Evolutionary conservation across 2,797 vertebrate genomes (phyloP), one percentile per base, ranked within the genome.

Genomic region (Macrochelys suwanniensis): DNA sequence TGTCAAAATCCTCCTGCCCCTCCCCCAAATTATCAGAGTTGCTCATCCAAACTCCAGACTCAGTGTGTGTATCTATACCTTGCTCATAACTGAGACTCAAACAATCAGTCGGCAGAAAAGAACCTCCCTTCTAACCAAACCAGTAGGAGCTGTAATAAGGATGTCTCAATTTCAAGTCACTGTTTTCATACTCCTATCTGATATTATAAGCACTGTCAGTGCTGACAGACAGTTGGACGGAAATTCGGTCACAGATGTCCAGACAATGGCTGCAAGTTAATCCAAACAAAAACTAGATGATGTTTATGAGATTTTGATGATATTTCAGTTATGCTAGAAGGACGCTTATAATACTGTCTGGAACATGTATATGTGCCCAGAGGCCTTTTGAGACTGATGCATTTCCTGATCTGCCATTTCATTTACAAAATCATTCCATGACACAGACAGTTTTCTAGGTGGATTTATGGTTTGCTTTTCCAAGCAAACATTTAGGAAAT

Each of bases 191-290:
- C 61, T 85, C 59, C 16, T 88, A 81, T 65, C 26, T 81, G 6
- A 80, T 65, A 28, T 12, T 82, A 82, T 33, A 23, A 84, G 88
- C 11, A n/a, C 45, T 84, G 49, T 86, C 59, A 83, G 9, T 25
- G 84, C 31, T 88, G 53, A 83, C 33, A 90, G 68, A 84, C 57
- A 81, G 85, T 77, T 90, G 45, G 45, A 77, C 26, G 31, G 45
- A 85, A 86, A 91, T 51, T 85, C 85, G 89, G n/a, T 28, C 45
- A 84, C 57, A 91, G 76, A 89, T 83, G 54, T 91, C 57, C 78
- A 74, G 81, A 84, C 56, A 81, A 23, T n/a, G 26, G 47, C 42
- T 51, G 53, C 50, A 96, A 61, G 68, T n/a, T 90, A 13, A 37
- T 7, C n/a, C 45, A 51, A 77, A 26, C 21, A 25, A 71, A 91